phyloP scores from a whole-genome alignment of 2,888 invertebrate genomes.

The Cetonia aurata region DNA sequence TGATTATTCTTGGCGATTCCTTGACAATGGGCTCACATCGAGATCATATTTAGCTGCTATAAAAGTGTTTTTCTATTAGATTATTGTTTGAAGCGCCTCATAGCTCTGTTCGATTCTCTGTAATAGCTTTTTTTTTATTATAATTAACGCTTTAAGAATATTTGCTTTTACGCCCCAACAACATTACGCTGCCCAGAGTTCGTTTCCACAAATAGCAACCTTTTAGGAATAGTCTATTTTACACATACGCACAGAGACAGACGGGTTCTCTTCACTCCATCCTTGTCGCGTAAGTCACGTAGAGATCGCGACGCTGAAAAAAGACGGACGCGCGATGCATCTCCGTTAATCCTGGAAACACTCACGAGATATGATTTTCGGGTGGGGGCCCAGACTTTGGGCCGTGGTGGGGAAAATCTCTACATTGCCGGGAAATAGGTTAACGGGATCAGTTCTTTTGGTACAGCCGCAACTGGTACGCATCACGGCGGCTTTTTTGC shows the following conservation, averaged over 20 bases:
- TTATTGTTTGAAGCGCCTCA: neutral
- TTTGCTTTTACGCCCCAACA: constrained; percentile 24
- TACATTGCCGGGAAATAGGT: constrained; percentile 50
- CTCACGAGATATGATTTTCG: constrained; percentile 42
- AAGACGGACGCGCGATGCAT: constrained; percentile 32
- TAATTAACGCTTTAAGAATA: constrained; percentile 28
- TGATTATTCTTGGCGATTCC: constrained; percentile 18
- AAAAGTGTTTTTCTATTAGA: neutral
- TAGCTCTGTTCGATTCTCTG: neutral
- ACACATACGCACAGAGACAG: constrained; percentile 4
- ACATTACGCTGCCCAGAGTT: constrained; percentile 33
- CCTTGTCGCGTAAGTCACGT: constrained; percentile 2
- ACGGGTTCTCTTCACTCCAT: constrained; percentile 6
- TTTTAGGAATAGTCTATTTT: constrained; percentile 37
- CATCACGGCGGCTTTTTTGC: constrained; percentile 36
- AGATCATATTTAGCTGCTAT: neutral
- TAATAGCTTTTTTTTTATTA: constrained; percentile 14
- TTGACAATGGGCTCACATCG: neutral
- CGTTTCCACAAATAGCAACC: constrained; percentile 40
- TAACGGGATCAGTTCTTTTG: constrained; percentile 46
- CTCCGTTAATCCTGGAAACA: constrained; percentile 44
- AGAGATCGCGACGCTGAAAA: constrained; percentile 19
- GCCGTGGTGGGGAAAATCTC: constrained; percentile 52
- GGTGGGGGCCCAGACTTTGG: constrained; percentile 34
- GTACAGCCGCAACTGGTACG: constrained; percentile 38